Base-by-base conservation (phyloP, 2,797 vertebrate species). In the Poecile montanus region DNA sequence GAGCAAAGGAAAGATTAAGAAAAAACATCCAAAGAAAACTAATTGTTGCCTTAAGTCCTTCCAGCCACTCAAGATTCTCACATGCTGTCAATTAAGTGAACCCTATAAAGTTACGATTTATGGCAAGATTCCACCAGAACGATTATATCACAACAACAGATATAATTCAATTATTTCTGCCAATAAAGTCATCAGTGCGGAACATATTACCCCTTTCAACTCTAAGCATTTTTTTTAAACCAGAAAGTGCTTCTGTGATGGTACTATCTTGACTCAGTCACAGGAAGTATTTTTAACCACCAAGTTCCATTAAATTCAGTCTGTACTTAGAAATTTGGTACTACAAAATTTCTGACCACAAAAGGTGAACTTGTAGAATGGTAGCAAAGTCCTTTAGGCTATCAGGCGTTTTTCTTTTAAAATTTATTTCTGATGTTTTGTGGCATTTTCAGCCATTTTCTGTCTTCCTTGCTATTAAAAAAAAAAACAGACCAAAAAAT, bases 111-210 rank as follows among this genome's bases (percentile, higher is more conserved):
- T 79, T 85, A 82, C 20, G 78, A 82, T 95, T 72, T 92, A 44
- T 84, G 85, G 85, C 32, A 90, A 88, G 94, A 94, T 95, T 94
- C 92, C 84, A 91, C 44, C 38, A 78, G 65, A 90, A 85, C 0
- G 7, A 94, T 86, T 85, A 73, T 89, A 92, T 91, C 76, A 74
- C 71, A 92, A 54, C 21, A 82, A 93, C 65, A 89, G 81, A 84
- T 8, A 18, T 88, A 97, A 97, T 91, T 53, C 88, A 93, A 91
- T 91, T 76, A 91, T 60, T 94, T 95, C 92, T 88, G 84, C 91
- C 93, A 96, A 91, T 89, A 91, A 83, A 89, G 67, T 86, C 85
- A 83, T 75, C 70, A 91, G 78, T 36, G 76, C 83, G 70, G 89
- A 92, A 95, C 68, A 77, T 29, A 91, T 77, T 53, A 84, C 7